A percentile compares a stretch with the other conserved stretches of the same genome.
Conservation (phyloP, 2,888 invertebrate species). For the Leptinotarsa rubiginosa region DNA sequence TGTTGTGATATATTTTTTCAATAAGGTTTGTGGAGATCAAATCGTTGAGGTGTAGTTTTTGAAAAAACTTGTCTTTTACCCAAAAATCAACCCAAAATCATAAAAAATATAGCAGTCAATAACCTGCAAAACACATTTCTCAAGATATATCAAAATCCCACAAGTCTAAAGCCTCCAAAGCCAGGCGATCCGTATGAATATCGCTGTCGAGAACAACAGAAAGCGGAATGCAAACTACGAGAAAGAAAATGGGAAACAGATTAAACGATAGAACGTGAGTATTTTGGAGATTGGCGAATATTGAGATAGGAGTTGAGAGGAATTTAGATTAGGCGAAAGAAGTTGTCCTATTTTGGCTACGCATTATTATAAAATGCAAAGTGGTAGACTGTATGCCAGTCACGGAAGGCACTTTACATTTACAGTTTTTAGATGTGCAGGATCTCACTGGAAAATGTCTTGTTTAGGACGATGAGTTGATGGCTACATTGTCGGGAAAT, state of each 20-base stretch:
- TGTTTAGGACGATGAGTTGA: conserved; percentile 6
- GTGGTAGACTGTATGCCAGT: conserved; percentile 54
- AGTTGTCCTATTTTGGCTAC: conserved; percentile 62
- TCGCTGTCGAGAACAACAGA: conserved; percentile 44
- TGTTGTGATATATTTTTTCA: too few relatives aligned
- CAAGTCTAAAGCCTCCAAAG: conserved; percentile 34
- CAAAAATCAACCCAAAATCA: background rate
- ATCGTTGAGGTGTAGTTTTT: too few relatives aligned
- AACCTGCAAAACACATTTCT: background rate
- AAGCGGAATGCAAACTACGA: conserved; percentile 45
- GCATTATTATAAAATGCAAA: conserved; percentile 62
- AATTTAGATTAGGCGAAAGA: conserved; percentile 62
- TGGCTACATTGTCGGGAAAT: background rate
- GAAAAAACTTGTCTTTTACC: background rate
- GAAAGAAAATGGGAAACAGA: conserved; percentile 61
- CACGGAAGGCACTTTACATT: conserved; percentile 54
- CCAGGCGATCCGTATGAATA: conserved; percentile 42
- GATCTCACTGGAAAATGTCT: conserved; percentile 27
- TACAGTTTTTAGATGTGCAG: conserved; percentile 32
- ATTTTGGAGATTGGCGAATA: conserved; percentile 62
- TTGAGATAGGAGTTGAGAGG: conserved; percentile 59
- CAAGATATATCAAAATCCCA: conserved; percentile 10
- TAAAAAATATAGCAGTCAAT: background rate
- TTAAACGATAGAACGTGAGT: conserved; percentile 63
- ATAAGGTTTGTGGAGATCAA: too few relatives aligned